Evolutionary conservation across 2,888 invertebrate genomes (phyloP).

Genomic region (Eurytoma adleriae): DNA sequence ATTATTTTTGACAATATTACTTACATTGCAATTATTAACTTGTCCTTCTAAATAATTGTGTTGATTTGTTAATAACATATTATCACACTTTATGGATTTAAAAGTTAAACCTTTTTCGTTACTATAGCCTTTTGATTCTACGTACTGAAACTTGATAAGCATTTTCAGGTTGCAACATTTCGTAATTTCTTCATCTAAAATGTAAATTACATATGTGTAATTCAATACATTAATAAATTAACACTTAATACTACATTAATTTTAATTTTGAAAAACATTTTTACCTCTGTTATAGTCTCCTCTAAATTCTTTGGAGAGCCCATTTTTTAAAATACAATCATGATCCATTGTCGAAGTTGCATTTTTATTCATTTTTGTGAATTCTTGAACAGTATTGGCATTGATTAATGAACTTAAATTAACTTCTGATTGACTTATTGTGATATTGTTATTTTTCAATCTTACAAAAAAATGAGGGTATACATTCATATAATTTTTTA

Average conservation of each 20-base stretch:
- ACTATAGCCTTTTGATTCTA: constrained; percentile 62
- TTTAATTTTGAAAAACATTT: background rate
- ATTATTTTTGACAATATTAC: constrained; percentile 37
- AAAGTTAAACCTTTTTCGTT: background rate
- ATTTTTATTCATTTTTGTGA: constrained; percentile 75
- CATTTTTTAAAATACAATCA: constrained; percentile 65
- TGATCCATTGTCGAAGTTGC: constrained; percentile 73
- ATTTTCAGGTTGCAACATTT: constrained; percentile 76
- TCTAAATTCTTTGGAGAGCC: constrained; percentile 23
- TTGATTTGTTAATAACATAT: constrained; percentile 9
- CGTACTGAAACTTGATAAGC: constrained; percentile 77
- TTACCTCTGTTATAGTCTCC: constrained; percentile 27
- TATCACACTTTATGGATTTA: background rate
- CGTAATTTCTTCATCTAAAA: constrained; percentile 65
- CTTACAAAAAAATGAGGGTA: constrained; percentile 77
- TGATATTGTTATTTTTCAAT: constrained; percentile 73
- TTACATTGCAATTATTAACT: constrained; percentile 35
- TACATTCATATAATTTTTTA: constrained; percentile 77
- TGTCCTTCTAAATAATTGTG: constrained; percentile 42
- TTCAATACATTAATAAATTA: constrained; percentile 6
- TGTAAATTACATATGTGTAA: background rate
- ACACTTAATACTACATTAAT: background rate
- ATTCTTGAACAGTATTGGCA: constrained; percentile 74
- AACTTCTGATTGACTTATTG: constrained; percentile 76
- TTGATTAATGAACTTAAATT: constrained; percentile 78